These are phyloP conservation scores for Ispidina picta DNA, from an alignment of 2,797 vertebrate genomes.

Conservation along the genomic window DNA sequence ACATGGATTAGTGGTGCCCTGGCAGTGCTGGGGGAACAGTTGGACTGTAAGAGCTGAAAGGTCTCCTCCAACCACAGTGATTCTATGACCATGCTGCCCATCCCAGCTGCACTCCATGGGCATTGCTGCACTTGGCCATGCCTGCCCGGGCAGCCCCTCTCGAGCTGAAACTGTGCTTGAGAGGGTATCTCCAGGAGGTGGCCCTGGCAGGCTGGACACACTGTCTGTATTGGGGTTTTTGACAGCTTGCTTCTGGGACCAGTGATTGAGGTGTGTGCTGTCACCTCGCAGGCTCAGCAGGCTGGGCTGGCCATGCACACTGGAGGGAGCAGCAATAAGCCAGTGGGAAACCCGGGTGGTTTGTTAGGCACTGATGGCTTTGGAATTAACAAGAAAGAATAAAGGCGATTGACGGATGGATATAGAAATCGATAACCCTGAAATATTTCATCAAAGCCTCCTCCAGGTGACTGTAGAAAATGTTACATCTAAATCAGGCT, in stretches of 20 bases:
- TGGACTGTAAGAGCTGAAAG: not conserved
- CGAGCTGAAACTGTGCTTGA: rapidly evolving
- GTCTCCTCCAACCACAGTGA: not conserved
- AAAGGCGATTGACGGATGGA: not conserved
- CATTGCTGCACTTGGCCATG: rapidly evolving
- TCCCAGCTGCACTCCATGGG: rapidly evolving
- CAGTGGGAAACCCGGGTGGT: not conserved
- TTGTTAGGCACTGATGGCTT: not conserved
- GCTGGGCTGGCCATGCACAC: not conserved
- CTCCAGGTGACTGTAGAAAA: conserved; percentile 42
- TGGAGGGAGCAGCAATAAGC: rapidly evolving
- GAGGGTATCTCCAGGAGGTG: not conserved
- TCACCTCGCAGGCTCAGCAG: rapidly evolving
- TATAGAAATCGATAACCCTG: conserved; percentile 14
- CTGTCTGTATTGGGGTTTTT: rapidly evolving
- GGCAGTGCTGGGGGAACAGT: not conserved
- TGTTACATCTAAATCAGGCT: conserved; percentile 33
- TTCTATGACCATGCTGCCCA: not conserved
- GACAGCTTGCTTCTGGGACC: not conserved
- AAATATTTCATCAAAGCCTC: conserved; percentile 40
- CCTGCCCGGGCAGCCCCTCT: rapidly evolving
- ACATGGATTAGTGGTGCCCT: not conserved
- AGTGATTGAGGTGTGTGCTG: not conserved
- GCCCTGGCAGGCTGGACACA: not conserved
- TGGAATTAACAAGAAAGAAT: not conserved